Evolutionary conservation across 2,113 vertebrate genomes (phyloP).

Genomic region (Pygoscelis adeliae): DNA sequence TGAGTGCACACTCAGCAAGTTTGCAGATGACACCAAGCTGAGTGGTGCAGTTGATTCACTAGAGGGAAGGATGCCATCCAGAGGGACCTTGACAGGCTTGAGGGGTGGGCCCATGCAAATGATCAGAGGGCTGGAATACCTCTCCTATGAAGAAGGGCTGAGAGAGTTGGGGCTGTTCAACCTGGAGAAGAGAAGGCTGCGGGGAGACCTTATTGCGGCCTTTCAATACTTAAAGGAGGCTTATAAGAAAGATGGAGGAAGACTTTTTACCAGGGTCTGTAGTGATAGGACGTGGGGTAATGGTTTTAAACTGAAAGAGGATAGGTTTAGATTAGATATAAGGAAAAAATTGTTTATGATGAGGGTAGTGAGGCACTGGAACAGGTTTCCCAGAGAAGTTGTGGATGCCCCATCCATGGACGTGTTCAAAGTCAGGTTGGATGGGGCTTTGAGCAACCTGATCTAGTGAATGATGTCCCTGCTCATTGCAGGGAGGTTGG

Average conservation of each 20-base stretch:
- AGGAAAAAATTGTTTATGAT: neutral
- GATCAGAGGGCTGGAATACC: too few species aligned
- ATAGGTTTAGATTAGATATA: neutral
- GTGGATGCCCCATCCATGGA: neutral
- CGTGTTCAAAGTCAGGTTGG: neutral
- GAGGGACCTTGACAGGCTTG: too few species aligned
- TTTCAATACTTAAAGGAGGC: too few species aligned
- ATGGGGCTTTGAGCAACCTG: neutral
- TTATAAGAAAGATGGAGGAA: neutral
- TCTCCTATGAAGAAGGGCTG: too few species aligned
- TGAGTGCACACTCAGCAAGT: neutral
- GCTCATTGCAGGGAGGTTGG: neutral
- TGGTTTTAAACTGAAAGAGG: neutral
- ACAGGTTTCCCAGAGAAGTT: neutral
- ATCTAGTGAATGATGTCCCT: neutral
- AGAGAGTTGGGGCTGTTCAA: too few species aligned
- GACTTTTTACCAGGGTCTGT: neutral
- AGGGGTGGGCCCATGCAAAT: too few species aligned
- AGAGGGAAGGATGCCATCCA: neutral
- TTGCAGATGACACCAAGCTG: neutral
- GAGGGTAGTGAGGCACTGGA: neutral
- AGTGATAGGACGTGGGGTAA: neutral
- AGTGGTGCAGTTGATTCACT: neutral
- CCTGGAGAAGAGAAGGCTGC: neutral
- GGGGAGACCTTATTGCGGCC: neutral